A percentile compares a stretch with the other conserved stretches of the same genome.
Conservation (phyloP, 2,113 vertebrate species). For the Phalacrocorax brasilianus region DNA sequence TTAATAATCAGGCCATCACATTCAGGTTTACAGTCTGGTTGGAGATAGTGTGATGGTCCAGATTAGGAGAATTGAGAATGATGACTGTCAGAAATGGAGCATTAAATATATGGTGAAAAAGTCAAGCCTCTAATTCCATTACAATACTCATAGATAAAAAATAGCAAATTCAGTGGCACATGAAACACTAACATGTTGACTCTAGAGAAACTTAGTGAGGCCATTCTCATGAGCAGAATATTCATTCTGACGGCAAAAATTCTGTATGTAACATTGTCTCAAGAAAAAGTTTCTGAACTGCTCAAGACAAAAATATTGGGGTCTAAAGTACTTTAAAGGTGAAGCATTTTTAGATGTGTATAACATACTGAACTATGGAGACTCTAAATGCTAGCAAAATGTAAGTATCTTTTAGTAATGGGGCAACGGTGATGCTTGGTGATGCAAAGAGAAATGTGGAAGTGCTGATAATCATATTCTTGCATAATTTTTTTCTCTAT, state of each 20-base stretch:
- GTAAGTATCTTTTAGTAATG: background rate
- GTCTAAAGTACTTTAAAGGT: background rate
- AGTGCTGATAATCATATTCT: background rate
- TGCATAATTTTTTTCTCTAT: background rate
- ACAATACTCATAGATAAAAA: background rate
- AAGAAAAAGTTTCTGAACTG: background rate
- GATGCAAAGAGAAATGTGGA: background rate
- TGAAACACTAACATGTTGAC: conserved; percentile 3
- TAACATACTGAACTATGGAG: background rate
- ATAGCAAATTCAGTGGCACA: background rate
- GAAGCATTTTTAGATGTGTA: background rate
- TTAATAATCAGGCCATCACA: conserved; percentile 5
- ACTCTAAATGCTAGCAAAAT: background rate
- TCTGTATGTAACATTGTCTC: background rate
- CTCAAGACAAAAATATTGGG: background rate
- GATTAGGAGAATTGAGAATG: conserved; percentile 15
- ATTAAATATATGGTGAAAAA: background rate
- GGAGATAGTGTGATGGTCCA: background rate
- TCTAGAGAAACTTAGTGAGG: conserved; percentile 3
- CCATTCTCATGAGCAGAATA: background rate
- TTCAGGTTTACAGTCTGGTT: conserved; percentile 3
- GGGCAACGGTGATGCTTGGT: background rate
- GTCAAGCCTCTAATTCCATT: conserved; percentile 2
- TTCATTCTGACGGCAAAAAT: background rate
- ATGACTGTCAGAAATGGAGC: conserved; percentile 2